Base-by-base conservation (phyloP, 2,113 vertebrate genomes). In the Alethe castanea region DNA sequence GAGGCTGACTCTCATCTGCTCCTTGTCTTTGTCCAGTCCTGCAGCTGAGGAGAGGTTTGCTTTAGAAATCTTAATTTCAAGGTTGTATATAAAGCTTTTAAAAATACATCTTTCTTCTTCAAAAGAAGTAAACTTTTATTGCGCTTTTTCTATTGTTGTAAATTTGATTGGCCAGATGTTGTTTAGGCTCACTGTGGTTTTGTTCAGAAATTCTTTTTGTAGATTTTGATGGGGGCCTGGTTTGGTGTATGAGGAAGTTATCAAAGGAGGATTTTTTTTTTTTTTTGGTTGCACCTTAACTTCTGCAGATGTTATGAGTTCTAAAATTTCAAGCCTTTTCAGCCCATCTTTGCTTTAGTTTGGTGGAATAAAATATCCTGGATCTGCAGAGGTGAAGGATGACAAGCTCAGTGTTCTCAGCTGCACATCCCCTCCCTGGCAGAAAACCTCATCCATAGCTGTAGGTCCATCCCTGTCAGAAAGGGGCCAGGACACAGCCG, bases 81-180 rank as follows among this genome's bases (percentile, higher is more conserved):
- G 78, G 81, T 76, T 94, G 82, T 88, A 78, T 96, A 77, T 86
- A 96, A 93, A 80, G 79, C 89, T 94, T 95, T 96, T 74, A 54
- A 93, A 94, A 92, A 96, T 81, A 91, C 84, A 96, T 97, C 94
- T 97, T 98, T 98, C 95, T 98, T 98, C 97, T 98, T 97, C 96
- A 97, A 97, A 98, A 96, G 93, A 97, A 96, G 92, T 92, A 94
- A 97, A 96, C 72, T 96, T 97, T 98, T 98, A 98, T 94, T 97
- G 78, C 45, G 6, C 96, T 97, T 95, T 96, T 93, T 97, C 97
- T 98, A 87, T 97, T 92, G 96, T 97, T 97, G 96, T 98, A 97
- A 97, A 98, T 97, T 97, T 97, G 97, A 98, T 97, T 97, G 96
- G 77, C 97, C 98, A 98, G 97, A 97, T 98, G 98, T 97, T 97